phyloP scores from a whole-genome alignment of 1,140 invertebrate species.

The Cherax quadricarinatus region DNA sequence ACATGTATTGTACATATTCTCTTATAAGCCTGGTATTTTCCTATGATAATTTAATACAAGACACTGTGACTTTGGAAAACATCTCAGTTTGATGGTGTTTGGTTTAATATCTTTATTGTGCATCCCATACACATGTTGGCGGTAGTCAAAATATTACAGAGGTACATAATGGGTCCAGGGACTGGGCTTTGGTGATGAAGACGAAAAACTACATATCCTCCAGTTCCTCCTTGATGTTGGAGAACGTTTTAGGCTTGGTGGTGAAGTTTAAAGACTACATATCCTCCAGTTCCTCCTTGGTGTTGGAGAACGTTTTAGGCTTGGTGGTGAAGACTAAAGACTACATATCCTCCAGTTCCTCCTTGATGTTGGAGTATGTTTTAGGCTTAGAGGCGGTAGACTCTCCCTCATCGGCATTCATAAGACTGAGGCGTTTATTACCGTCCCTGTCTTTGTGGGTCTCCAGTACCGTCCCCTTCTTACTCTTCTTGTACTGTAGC shows the following conservation, averaged over 20 bases:
- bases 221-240: neutral
- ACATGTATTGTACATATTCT: no score
- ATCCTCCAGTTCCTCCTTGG: neutral
- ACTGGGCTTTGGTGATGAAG: neutral
- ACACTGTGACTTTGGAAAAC: neutral
- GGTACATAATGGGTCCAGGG: no score
- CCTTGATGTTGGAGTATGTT: neutral
- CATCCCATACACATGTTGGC: no score
- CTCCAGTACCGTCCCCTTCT: slow-evolving; percentile 55
- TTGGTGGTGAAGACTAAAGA: neutral
- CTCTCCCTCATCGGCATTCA: slow-evolving; percentile 34
- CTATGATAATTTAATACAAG: no score
- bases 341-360: neutral
- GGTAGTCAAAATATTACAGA: no score
- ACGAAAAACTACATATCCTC: neutral
- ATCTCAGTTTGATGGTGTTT: no score
- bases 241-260: neutral
- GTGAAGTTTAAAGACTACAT: neutral
- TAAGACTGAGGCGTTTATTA: slow-evolving; percentile 45
- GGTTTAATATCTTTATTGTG: no score
- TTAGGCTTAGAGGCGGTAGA: slow-evolving; percentile 22
- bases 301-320: neutral
- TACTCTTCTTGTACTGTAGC: slow-evolving; percentile 71
- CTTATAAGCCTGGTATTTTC: no score
- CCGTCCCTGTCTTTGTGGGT: slow-evolving; percentile 49